A percentile compares a stretch with the other conserved stretches of the same genome.
Conservation (phyloP, 2,797 vertebrate species). For the Pelochelys cantorii region DNA sequence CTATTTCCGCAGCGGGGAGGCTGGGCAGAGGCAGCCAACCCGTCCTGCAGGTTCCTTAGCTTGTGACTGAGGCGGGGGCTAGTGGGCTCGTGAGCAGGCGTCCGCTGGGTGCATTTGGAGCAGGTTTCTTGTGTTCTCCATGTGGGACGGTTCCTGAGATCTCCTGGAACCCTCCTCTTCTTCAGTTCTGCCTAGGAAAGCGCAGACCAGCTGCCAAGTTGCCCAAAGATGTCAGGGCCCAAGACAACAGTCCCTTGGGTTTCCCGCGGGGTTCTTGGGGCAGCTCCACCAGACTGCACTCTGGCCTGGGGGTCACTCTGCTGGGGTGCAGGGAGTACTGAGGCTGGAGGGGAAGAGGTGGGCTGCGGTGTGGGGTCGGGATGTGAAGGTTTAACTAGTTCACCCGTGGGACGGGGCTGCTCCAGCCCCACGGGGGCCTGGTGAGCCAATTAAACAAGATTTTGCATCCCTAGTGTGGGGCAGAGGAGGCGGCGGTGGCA, state of each 20-base stretch:
- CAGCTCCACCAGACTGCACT: neutral
- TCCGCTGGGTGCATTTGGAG: neutral
- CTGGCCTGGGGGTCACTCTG: too few relatives aligned
- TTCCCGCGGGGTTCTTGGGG: constrained; percentile 33
- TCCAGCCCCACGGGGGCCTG: too few relatives aligned
- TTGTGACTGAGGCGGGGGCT: too few relatives aligned
- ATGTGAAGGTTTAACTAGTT: too few relatives aligned
- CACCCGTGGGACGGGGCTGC: too few relatives aligned
- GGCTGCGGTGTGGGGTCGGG: neutral
- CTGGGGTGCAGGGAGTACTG: too few relatives aligned
- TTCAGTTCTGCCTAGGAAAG: constrained; percentile 34
- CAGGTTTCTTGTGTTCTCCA: neutral
- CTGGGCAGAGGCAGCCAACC: too few relatives aligned
- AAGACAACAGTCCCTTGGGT: constrained; percentile 1
- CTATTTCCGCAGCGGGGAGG: too few relatives aligned
- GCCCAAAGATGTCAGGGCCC: constrained; percentile 26
- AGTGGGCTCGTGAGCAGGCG: too few relatives aligned
- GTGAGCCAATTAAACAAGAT: too few relatives aligned
- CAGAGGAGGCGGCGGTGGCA: neutral
- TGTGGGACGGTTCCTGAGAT: neutral
- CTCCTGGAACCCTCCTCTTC: neutral
- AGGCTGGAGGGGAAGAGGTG: neutral
- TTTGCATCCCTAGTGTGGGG: too few relatives aligned
- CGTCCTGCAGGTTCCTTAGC: too few relatives aligned
- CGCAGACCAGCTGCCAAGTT: constrained; percentile 39